These are phyloP conservation scores for Dichetophora obliterata DNA, from an alignment of 2,888 invertebrate species.

Conservation along the genomic window DNA sequence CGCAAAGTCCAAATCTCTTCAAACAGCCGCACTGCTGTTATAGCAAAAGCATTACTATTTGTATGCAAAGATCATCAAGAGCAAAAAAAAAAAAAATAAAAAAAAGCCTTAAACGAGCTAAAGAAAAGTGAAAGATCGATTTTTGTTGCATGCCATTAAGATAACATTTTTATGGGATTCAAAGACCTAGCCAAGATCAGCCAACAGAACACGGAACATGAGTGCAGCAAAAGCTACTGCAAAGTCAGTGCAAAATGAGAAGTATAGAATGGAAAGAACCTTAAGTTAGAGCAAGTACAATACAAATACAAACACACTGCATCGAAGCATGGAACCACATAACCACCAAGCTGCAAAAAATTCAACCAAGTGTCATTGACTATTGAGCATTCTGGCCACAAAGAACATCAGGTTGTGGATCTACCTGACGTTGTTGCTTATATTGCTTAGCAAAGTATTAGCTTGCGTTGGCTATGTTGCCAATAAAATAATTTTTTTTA, in stretches of 20 bases:
- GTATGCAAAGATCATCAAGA: not conserved
- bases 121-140: constrained; percentile 31
- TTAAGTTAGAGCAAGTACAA: not conserved
- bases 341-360: constrained; percentile 2
- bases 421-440: constrained; percentile 13
- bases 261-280: not conserved
- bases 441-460: not conserved
- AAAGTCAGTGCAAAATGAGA: not conserved
- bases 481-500: constrained; percentile 36
- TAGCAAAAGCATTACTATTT: not conserved
- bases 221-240: constrained; percentile 16
- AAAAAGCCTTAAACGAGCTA: not conserved
- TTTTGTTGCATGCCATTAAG: constrained; percentile 55
- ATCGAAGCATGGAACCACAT: not conserved
- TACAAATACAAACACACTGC: not conserved
- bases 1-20: no score
- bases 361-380: constrained; percentile 39
- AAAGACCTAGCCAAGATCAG: not conserved
- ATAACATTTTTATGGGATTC: constrained; percentile 60
- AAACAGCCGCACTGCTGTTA: no score
- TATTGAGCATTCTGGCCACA: constrained; percentile 19
- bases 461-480: constrained; percentile 25
- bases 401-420: constrained; percentile 21
- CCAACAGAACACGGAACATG: not conserved
- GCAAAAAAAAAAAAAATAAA: not conserved